These are phyloP conservation scores for Rhinichthys osculus DNA, from an alignment of 2,797 vertebrate genomes.

Conservation along the genomic window DNA sequence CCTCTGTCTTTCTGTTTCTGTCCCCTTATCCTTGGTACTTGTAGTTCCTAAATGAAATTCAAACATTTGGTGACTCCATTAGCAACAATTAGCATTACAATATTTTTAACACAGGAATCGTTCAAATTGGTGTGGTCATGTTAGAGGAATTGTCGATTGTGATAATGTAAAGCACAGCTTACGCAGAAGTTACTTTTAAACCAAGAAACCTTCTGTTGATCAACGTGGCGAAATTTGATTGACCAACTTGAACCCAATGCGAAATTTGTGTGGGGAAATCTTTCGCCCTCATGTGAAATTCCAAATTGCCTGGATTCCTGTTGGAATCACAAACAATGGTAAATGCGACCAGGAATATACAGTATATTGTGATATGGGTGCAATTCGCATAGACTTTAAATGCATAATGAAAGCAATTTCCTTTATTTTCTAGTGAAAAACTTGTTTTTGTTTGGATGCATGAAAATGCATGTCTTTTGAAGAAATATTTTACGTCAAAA, in stretches of 20 bases:
- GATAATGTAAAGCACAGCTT: not conserved
- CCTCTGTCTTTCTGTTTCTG: conserved; percentile 35
- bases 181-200: not conserved
- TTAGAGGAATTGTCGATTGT: not conserved
- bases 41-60: conserved; percentile 12
- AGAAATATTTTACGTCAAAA: not conserved
- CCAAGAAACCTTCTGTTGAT: not conserved
- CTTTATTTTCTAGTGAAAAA: not conserved
- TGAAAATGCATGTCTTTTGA: not conserved
- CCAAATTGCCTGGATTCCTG: not conserved
- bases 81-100: conserved; percentile 33
- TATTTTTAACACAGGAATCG: not conserved
- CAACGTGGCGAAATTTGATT: not conserved
- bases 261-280: not conserved
- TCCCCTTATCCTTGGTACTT: conserved; percentile 34
- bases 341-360: not conserved
- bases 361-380: not conserved
- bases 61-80: not conserved
- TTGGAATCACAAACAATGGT: not conserved
- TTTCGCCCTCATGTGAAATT: not conserved
- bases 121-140: not conserved
- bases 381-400: not conserved
- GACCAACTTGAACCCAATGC: not conserved
- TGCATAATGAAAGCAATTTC: not conserved
- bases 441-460: not conserved